Evolutionary conservation across 2,113 vertebrate species (phyloP), one percentile per base, ranked within the genome.

Genomic region (Suricata suricatta): DNA sequence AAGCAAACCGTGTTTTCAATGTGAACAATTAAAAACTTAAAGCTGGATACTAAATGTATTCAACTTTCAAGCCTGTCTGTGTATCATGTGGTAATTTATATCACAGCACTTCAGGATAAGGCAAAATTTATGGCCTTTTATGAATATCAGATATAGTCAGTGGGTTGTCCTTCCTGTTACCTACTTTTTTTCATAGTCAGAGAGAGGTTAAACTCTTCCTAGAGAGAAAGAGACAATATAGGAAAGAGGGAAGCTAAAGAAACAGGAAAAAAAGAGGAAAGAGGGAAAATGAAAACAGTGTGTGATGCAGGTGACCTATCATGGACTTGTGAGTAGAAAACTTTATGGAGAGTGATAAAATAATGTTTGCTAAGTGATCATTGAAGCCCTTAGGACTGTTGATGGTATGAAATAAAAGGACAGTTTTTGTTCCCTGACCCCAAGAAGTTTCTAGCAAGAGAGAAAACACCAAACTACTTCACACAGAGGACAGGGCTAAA

Each of bases 41-140:
- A 96, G 29, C 84, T 89, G 90, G 95, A 96, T 85, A 16, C 44
- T 79, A 52, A 91, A 69, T 87, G 17, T 79, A 50, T 93, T 90
- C 35, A 44, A 63, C 54, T 97, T 96, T 92, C 90, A 94, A 90
- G 80, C 23, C n/a, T 90, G n/a, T 82, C 86, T 89, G 16, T 60
- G 17, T 82, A 82, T 96, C 95, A 64, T 31, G 23, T 90, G 92
- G 88, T 93, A 93, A 97, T 50, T 41, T 90, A 11, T 83, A 89
- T 69, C 97, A 96, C n/a, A n/a, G 91, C 71, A 92, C 93, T 97
- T 96, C 66, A 71, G 97, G 95, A 88, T 38, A 95, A 94, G 69
- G 68, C 79, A 92, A 96, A 89, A 89, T 69, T 35, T 92, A 92
- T 64, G 68, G n/a, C 16, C 27, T 23, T 90, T 96, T 21, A 92